Evolutionary conservation across 1,140 invertebrate species (phyloP), one percentile per base, ranked within the genome.

Genomic region (Centruroides vittatus): DNA sequence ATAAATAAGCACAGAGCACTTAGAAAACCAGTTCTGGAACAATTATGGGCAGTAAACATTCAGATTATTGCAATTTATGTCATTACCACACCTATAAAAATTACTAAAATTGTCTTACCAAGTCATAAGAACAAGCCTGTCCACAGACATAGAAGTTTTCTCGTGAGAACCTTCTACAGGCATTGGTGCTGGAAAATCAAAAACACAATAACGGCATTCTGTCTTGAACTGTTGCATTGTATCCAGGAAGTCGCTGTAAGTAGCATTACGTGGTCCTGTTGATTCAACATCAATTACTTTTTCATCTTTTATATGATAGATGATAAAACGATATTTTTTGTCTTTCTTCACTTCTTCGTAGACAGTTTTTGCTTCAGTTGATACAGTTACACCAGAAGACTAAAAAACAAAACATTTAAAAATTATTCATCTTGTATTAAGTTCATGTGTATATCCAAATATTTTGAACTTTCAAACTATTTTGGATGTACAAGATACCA

Each of bases 321-420:
- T 89, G 58, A 93, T 89, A 79, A 93, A 95, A 72, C 92, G 87
- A 79, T 93, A 89, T 72, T 93, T 93, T 79, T 94, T 94, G 75
- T 93, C 89, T 79, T 94, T 93, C 79, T 95, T 95, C 67, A 95
- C 93, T 80, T 93, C 90, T 75, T 94, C 90, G 77, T 93, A 94
- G 67, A 87, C 91, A 56, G 86, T 89, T 80, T 94, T 94, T 78
- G 90, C 93, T 64, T 84, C 84, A 79, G 93, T 89, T 67, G 90
- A 89, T 61, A 95, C 91, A 75, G 89, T 93, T 68, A 94, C 91
- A 76, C 92, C 92, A 72, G 91, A 94, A 79, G 91, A 89, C 92
- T 94, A 75, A 65, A 79, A 80, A 61, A 64, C 70, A 23, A n/a
- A 61, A 64, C 61, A 67, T 67, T 49, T 6, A 41, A 41, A n/a